Conservation (phyloP, 2,888 invertebrate genomes). For the Rambutsinella grinnellia region DNA sequence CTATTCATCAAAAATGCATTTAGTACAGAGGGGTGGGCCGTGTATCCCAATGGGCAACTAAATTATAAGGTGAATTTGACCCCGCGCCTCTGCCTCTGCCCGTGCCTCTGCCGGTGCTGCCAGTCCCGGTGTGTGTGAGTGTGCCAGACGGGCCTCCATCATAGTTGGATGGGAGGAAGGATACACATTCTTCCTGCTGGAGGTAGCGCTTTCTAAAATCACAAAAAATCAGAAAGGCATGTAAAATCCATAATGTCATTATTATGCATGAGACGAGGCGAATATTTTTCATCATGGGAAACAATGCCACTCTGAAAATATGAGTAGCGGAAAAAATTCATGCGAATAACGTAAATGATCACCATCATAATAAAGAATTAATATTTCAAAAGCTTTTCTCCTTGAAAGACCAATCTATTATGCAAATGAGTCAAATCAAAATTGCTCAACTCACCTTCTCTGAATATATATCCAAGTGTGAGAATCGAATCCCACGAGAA, state of each 20-base stretch:
- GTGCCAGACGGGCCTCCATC: conserved; percentile 66
- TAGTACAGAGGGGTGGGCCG: conserved; percentile 66
- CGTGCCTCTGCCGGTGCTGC: conserved; percentile 60
- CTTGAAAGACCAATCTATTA: no score
- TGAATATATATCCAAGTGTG: conserved; percentile 98
- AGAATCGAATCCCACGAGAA: conserved; percentile 93
- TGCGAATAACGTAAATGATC: no score
- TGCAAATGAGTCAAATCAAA: no score
- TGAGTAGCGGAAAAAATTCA: no score
- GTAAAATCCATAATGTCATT: no score
- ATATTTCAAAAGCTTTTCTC: no score
- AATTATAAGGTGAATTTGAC: conserved; percentile 66
- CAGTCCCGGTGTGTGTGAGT: conserved; percentile 50
- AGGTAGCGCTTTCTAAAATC: conserved; percentile 69
- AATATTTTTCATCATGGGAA: no score
- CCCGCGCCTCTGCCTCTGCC: conserved; percentile 66
- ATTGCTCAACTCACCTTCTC: conserved; percentile 80
- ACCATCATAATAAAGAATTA: no score
- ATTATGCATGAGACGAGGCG: no score
- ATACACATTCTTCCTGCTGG: conserved; percentile 88
- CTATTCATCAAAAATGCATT: conserved; percentile 59
- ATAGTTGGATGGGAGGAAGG: conserved; percentile 76
- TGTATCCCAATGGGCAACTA: conserved; percentile 64
- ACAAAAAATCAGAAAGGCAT: no score
- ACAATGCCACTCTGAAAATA: no score